Evolutionary conservation across 2,888 invertebrate genomes (phyloP).

Genomic region (Acleris cristana): DNA sequence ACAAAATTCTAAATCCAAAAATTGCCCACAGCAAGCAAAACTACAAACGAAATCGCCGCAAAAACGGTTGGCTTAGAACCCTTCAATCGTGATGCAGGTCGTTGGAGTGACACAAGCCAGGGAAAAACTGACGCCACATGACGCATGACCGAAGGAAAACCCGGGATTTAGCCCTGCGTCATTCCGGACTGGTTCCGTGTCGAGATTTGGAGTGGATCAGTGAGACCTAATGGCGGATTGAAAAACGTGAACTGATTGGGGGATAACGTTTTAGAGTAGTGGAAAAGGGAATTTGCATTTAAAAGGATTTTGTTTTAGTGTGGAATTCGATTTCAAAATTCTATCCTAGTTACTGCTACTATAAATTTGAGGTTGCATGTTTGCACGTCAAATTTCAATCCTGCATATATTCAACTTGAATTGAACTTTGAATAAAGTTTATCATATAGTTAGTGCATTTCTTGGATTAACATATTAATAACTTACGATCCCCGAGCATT

Average conservation of each 20-base stretch:
- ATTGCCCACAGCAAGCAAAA: too few species aligned
- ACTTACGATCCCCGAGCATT: too few species aligned
- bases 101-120: conserved; percentile 7
- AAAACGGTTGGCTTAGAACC: conserved; percentile 16
- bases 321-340: too few species aligned
- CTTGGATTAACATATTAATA: too few species aligned
- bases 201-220: conserved; percentile 28
- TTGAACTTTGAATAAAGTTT: too few species aligned
- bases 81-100: conserved; percentile 35
- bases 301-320: too few species aligned
- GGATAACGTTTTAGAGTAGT: background rate
- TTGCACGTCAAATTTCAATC: too few species aligned
- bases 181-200: conserved; percentile 15
- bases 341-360: too few species aligned
- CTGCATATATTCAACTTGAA: too few species aligned
- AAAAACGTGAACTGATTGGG: conserved; percentile 13
- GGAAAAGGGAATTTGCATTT: background rate
- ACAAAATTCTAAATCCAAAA: background rate
- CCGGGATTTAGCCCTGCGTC: conserved; percentile 17
- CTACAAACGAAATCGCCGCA: conserved; percentile 10
- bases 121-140: conserved; percentile 35
- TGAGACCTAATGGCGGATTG: conserved; percentile 12
- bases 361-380: too few species aligned
- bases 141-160: conserved; percentile 31
- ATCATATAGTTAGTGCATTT: too few species aligned